Percentiles rank a stretch among this genome's conserved stretches.
phyloP scores from a whole-genome alignment of 2,888 invertebrate genomes.

The Scrobipalpa atriplicella region DNA sequence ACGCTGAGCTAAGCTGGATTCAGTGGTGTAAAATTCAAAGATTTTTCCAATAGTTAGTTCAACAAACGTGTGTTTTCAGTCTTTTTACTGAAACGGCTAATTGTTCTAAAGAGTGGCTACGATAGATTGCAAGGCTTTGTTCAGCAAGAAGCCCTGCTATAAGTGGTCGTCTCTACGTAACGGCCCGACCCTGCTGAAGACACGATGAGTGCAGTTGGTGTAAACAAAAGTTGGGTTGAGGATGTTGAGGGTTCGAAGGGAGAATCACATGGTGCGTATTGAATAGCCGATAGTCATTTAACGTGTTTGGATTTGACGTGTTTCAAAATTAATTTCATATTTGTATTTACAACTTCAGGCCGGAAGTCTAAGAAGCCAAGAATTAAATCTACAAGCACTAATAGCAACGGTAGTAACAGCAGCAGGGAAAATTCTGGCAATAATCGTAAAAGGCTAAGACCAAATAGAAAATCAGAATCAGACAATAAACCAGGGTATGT shows the following conservation, averaged over 20 bases:
- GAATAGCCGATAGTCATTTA: not conserved
- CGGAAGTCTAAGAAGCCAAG: slow-evolving; percentile 49
- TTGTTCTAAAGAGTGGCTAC: not conserved
- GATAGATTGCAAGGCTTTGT: not conserved
- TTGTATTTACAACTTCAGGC: slow-evolving; percentile 37
- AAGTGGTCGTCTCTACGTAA: not conserved
- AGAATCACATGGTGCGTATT: not conserved
- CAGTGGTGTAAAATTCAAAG: not conserved
- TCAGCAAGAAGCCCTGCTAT: not conserved
- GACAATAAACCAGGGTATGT: slow-evolving; percentile 42
- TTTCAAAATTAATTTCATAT: not conserved
- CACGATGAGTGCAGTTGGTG: slow-evolving; percentile 46
- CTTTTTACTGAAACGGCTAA: not conserved
- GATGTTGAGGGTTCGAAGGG: slow-evolving; percentile 46
- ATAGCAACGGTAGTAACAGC: slow-evolving; percentile 40
- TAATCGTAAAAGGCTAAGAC: slow-evolving; percentile 60
- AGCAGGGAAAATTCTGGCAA: slow-evolving; percentile 58
- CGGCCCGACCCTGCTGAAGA: not conserved
- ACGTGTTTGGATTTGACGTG: not conserved
- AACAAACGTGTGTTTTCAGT: not conserved
- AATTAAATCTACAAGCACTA: slow-evolving; percentile 49
- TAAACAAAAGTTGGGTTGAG: slow-evolving; percentile 47
- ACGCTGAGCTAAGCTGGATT: not conserved
- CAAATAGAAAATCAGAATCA: slow-evolving; percentile 52
- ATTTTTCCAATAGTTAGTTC: not conserved